Evolutionary conservation across 2,888 invertebrate species (phyloP), one percentile per base, ranked within the genome.

Genomic region (Megamerina dolium): DNA sequence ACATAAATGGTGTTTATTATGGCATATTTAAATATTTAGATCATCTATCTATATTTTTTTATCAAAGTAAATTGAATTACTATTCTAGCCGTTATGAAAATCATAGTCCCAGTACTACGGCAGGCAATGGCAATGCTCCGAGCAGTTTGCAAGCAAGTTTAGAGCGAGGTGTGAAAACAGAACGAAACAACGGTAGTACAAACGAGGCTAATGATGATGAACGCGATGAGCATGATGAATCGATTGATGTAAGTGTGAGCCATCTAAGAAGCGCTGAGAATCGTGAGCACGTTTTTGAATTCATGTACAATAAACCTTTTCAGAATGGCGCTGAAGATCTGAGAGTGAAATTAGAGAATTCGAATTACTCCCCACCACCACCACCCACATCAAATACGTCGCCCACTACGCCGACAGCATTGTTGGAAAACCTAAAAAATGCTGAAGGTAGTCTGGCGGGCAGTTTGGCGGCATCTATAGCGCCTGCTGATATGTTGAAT

Each of bases 301-400:
- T n/a, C n/a, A n/a, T n/a, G n/a, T n/a, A n/a, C n/a, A n/a, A n/a
- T 32, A 50, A 48, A 46, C 48, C 48, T 50, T 48, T 33, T 10
- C 43, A 72, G 72, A 66, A 64, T 43, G 71, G 71, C 49, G 72
- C 77, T 73, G 53, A 76, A 82, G 87, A 87, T 76, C 77, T 87
- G 72, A 80, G 87, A 63, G 82, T 87, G 61, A 87, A 87, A 58
- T 69, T 74, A 54, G 73, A 69, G 63, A 69, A 75, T 51, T 66
- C 66, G 4, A 64, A 70, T 70, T 77, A 66, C 72, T 77, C 75
- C 70, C 78, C 77, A 58, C 76, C 79, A 26, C 77, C 79, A 41
- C 78, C 77, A 46, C 78, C 77, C 46, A 78, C 78, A 46, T 77
- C 77, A 40, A 75, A 74, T 56, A 74, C 77, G 32, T 74, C 78